Conservation (phyloP, 2,797 vertebrate genomes). For the Geotrypetes seraphini region DNA sequence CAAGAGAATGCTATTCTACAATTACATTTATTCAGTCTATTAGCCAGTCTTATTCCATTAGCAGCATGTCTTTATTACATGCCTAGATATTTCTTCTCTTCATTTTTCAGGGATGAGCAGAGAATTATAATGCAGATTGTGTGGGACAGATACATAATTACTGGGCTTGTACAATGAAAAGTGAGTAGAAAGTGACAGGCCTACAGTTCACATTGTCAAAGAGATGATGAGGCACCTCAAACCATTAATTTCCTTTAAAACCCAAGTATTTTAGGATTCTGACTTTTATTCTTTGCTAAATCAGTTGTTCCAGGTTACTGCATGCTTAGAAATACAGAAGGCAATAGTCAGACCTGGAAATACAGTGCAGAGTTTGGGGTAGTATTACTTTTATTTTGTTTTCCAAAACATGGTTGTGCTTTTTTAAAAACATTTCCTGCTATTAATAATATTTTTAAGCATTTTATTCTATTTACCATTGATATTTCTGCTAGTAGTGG, state of each 20-base stretch:
- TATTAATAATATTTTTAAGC: too few relatives aligned
- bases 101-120: neutral
- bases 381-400: too few relatives aligned
- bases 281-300: too few relatives aligned
- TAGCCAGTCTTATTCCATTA: neutral
- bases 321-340: too few relatives aligned
- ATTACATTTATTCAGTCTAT: neutral
- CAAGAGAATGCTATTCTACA: constrained; percentile 1
- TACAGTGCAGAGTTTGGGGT: too few relatives aligned
- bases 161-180: constrained; percentile 17
- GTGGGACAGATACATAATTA: constrained; percentile 19
- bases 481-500: too few relatives aligned
- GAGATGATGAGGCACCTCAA: constrained; percentile 17
- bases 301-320: too few relatives aligned
- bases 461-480: too few relatives aligned
- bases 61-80: constrained; percentile 10
- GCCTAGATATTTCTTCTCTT: constrained; percentile 3
- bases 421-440: too few relatives aligned
- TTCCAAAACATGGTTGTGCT: too few relatives aligned
- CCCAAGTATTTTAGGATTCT: constrained; percentile 4
- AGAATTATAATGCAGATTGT: constrained; percentile 12
- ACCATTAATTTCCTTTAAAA: constrained; percentile 19
- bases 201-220: constrained; percentile 3
- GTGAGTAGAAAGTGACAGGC: constrained; percentile 19
- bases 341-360: too few relatives aligned